Base-by-base conservation (phyloP, 2,888 invertebrate species). In the Rhynchonema sp. region DNA sequence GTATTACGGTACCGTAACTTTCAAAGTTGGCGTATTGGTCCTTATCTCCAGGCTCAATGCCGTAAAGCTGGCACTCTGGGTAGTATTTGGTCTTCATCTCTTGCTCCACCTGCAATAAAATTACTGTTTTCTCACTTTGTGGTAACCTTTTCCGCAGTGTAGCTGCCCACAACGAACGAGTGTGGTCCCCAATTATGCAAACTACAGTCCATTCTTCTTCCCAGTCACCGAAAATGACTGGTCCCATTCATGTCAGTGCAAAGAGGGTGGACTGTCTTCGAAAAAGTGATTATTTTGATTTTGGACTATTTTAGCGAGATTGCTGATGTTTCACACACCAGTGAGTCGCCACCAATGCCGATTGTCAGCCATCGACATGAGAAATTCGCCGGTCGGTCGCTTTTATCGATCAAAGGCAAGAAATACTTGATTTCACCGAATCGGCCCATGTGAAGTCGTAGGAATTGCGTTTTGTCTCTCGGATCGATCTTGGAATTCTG, bases 381-480 rank as follows among this genome's bases (percentile, higher is more conserved):
- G 52, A 22, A 52, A 17, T 38, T 38, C 17, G 38, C 9, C 38
- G 38, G 38, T 17, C 38, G 6, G 9, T 54, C 27, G 46, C 20
- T 3, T n/a, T 20, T 9, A 23, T 25, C 27, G 13, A 46, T 29
- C 9, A 57, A 25, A 6, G 46, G 49, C 57, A 57, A 22, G 26
- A 57, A 57, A 27, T 46, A 27, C 57, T 57, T 49, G 46, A 38
- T 57, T 46, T 57, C 55, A 27, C 30, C 55, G n/a, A 30, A 55
- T 9, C 55, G 84, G 83, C 0, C 38, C 38, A 38, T 38, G 9
- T 17, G 38, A 13, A 38, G 38, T 13, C 9, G 9, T 17, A 38
- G 38, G 17, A 38, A 38, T 17, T 38, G 38, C 38, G 38, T 38
- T 17, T 38, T 17, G 38, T 38, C n/a, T n/a, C n/a, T n/a, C n/a